Percentiles rank a stretch among this genome's conserved stretches.
phyloP scores from a whole-genome alignment of 2,888 invertebrate genomes.

The Noctua comes region DNA sequence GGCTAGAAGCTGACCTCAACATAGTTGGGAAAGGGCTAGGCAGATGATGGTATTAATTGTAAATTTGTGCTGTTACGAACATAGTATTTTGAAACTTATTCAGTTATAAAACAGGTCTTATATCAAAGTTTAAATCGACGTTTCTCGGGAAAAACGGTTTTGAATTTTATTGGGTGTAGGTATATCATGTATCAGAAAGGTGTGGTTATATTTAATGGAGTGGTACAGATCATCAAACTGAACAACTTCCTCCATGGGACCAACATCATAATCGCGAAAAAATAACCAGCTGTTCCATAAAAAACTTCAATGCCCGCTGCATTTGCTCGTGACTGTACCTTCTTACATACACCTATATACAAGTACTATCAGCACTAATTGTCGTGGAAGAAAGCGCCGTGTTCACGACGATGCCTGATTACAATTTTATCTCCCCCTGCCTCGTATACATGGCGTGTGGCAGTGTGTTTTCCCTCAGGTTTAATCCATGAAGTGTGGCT shows the following conservation, averaged over 20 bases:
- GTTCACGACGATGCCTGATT: slow-evolving; percentile 54
- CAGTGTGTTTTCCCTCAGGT: slow-evolving; percentile 46
- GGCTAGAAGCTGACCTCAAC: too few species aligned
- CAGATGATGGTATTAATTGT: too few species aligned
- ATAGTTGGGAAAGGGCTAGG: too few species aligned
- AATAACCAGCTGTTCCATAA: neutral
- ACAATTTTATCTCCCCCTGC: slow-evolving; percentile 56
- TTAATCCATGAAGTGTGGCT: slow-evolving; percentile 38
- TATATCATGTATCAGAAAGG: neutral
- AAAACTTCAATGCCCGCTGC: neutral
- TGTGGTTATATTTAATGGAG: neutral
- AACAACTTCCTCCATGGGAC: neutral
- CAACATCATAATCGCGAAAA: neutral
- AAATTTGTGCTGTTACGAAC: too few species aligned
- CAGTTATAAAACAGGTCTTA: neutral
- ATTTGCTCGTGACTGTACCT: slow-evolving; percentile 37
- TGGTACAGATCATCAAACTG: neutral
- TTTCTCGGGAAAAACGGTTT: neutral
- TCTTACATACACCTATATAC: slow-evolving; percentile 18
- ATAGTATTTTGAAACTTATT: neutral
- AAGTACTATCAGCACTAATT: slow-evolving; percentile 46
- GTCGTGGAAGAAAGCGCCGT: slow-evolving; percentile 51
- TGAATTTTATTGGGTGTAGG: neutral
- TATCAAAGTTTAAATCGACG: neutral
- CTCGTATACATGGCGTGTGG: slow-evolving; percentile 38